Conservation (phyloP, 2,888 invertebrate genomes). For the Trissolcus brochymenae region DNA sequence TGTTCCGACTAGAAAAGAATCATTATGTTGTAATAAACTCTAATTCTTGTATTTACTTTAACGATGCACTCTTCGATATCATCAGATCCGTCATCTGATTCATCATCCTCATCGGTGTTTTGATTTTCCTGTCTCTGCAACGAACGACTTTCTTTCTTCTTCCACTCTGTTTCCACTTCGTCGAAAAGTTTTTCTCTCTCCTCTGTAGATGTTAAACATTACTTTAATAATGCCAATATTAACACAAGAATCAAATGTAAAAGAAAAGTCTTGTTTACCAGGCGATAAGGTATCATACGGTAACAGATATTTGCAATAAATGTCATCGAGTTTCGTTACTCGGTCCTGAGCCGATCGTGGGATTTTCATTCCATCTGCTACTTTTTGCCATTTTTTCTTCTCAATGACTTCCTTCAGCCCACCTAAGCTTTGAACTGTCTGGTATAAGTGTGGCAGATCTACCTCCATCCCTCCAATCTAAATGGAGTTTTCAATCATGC, state of each 20-base stretch:
- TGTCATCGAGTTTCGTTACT: slow-evolving; percentile 88
- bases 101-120: slow-evolving; percentile 72
- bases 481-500: slow-evolving; percentile 10
- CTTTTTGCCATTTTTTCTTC: slow-evolving; percentile 91
- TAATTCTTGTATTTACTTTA: slow-evolving; percentile 76
- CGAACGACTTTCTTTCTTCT: slow-evolving; percentile 79
- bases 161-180: slow-evolving; percentile 87
- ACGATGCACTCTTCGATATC: slow-evolving; percentile 86
- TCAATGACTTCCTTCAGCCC: slow-evolving; percentile 92
- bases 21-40: too few relatives aligned
- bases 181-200: slow-evolving; percentile 86
- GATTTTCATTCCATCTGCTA: slow-evolving; percentile 92
- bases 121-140: slow-evolving; percentile 73
- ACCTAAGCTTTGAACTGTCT: slow-evolving; percentile 89
- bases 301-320: slow-evolving; percentile 93
- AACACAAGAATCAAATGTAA: slow-evolving; percentile 5
- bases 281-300: slow-evolving; percentile 91
- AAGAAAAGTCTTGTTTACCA: slow-evolving; percentile 73
- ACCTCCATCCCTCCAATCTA: slow-evolving; percentile 94
- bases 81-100: slow-evolving; percentile 76
- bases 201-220: slow-evolving; percentile 74
- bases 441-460: slow-evolving; percentile 90
- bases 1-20: too few relatives aligned
- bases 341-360: slow-evolving; percentile 87
- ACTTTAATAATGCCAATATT: too few relatives aligned